Base-by-base conservation (phyloP, 2,797 vertebrate species). In the Odontamblyopus rebecca region DNA sequence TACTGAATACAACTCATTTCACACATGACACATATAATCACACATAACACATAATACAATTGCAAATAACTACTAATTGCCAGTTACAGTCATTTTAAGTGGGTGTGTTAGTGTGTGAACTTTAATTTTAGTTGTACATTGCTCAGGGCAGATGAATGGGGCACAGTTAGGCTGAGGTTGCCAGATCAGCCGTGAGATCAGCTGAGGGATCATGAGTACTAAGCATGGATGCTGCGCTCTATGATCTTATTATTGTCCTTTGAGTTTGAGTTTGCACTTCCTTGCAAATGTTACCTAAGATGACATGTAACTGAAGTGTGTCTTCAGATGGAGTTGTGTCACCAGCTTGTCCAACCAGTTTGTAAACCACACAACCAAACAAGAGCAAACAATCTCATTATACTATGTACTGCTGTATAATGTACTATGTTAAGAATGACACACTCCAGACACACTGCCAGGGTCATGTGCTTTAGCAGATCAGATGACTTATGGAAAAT, bases 121-220 rank as follows among this genome's bases (percentile, higher is more conserved):
- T 5, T 18, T 60, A 60, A 60, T 30, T 30, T 15, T 30, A 60
- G 15, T 6, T 85, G 83, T 79, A 77, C 19, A 62, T 73, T 76
- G 81, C 82, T 84, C 71, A 88, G 86, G 85, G 87, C 7, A 61
- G 71, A 61, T 16, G 63, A 78, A 74, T 73, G 75, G 77, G 88
- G 86, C 80, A 82, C 15, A 64, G 68, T 81, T 64, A 26, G 74
- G 73, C 48, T 35, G 11, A n/a, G 13, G 57, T 74, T 82, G 79
- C 72, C 79, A 78, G 79, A 86, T 89, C 87, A 88, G 85, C 82
- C 76, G 78, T 26, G 19, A 80, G 79, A 91, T 92, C 89, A 90
- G 87, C 87, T 88, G 90, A 90, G 84, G 82, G 82, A 88, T 93
- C 88, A 89, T 77, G 85, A 79, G 77, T 82, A 82, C 78, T 32